Conservation (phyloP, 2,797 vertebrate species). For the Hypotaenidia okinawae region DNA sequence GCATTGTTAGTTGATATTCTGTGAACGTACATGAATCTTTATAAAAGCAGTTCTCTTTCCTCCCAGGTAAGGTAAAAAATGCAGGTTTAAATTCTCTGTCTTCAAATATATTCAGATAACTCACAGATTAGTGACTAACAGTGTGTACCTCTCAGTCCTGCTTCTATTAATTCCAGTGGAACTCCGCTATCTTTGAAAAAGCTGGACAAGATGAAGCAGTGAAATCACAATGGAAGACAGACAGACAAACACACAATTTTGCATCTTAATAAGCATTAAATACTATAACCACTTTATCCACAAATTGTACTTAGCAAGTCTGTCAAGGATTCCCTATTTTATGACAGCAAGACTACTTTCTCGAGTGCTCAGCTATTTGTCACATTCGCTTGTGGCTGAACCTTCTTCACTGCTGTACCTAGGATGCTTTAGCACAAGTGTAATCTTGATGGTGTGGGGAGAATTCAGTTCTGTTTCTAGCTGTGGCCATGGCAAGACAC, state of each 20-base stretch:
- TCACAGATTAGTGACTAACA: constrained; percentile 3
- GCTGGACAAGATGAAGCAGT: background rate
- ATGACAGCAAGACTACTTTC: background rate
- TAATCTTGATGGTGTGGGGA: background rate
- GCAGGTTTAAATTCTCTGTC: constrained; percentile 37
- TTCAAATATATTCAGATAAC: constrained; percentile 45
- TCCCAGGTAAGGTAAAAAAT: constrained; percentile 37
- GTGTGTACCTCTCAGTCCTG: background rate
- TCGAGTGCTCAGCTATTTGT: background rate
- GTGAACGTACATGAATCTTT: background rate
- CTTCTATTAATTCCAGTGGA: background rate
- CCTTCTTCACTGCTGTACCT: background rate
- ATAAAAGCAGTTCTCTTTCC: constrained; percentile 48
- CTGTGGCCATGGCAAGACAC: background rate
- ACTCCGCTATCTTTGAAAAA: background rate
- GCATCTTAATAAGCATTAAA: background rate
- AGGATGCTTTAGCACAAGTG: background rate
- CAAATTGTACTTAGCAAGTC: background rate
- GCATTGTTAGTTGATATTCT: constrained; percentile 27
- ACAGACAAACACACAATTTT: background rate
- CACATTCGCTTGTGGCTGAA: background rate
- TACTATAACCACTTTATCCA: background rate
- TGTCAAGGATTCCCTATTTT: background rate
- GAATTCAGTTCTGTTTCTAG: background rate
- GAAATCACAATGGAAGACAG: constrained; percentile 8